These are phyloP conservation scores for Patella pellucida DNA, from an alignment of 2,888 invertebrate species.

Conservation along the genomic window DNA sequence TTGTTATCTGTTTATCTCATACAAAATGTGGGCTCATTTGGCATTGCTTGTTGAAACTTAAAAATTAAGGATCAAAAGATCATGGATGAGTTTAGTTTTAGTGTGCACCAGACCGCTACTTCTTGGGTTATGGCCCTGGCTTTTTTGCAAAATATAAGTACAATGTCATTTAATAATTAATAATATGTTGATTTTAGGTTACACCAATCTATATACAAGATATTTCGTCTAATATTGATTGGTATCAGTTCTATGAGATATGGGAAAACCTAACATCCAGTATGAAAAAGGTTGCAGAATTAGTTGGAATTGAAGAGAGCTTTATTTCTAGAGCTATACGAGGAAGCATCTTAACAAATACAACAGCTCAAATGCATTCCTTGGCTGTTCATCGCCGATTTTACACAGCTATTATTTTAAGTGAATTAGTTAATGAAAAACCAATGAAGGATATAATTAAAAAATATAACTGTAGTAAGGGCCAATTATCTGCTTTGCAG, in stretches of 20 bases:
- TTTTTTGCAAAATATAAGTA: too few species aligned
- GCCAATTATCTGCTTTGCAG: conserved; percentile 92
- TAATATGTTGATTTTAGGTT: conserved; percentile 70
- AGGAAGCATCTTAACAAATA: conserved; percentile 55
- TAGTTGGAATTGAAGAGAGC: conserved; percentile 88
- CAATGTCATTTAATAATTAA: background rate
- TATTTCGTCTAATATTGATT: conserved; percentile 81
- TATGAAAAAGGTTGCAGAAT: conserved; percentile 87
- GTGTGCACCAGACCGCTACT: too few species aligned
- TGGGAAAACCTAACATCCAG: conserved; percentile 86
- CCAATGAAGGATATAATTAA: conserved; percentile 81
- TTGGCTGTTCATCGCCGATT: conserved; percentile 70
- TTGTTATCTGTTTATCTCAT: too few species aligned
- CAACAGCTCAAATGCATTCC: conserved; percentile 45
- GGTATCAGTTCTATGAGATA: conserved; percentile 78
- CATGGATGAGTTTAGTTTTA: too few species aligned
- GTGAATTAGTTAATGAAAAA: conserved; percentile 92
- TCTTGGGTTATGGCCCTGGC: too few species aligned
- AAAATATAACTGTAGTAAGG: conserved; percentile 89
- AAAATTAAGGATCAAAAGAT: background rate
- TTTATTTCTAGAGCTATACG: conserved; percentile 78
- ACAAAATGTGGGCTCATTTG: too few species aligned
- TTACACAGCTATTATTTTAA: conserved; percentile 85
- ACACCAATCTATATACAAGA: conserved; percentile 92
- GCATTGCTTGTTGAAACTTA: too few species aligned